Base-by-base conservation (phyloP, 1,140 invertebrate genomes). In the Berghia stephanieae region DNA sequence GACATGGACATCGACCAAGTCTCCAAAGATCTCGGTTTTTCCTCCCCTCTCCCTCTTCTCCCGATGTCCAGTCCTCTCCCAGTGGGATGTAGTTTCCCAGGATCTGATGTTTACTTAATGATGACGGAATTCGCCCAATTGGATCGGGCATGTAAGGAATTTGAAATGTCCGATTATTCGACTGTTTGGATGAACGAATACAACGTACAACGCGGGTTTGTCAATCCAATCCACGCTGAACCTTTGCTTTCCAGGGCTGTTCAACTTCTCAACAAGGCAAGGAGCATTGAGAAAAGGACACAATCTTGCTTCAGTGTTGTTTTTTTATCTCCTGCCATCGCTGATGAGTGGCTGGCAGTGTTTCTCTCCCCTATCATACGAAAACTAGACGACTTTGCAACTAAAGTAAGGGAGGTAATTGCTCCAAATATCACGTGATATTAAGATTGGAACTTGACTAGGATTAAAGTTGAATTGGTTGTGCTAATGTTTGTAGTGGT, bases 101-200 rank as follows among this genome's bases (percentile, higher is more conserved):
- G 86, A 2, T 81, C 81, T 68, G 77, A 77, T 44, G 80, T 86
- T 3, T 86, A 86, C 70, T 80, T 72, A 18, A 63, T 79, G 34
- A 83, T 84, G 79, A 49, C 85, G 21, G 81, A 84, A 34, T 80
- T 83, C 69, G 77, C 84, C 24, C 81, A 80, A 10, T 40, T 83
- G 27, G 83, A 85, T 43, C 72, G 81, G 24, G 76, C 81, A 34
- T 86, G 82, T 82, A 82, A 84, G 43, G 81, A 84, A 67, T 42
- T 10, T 38, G 52, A 13, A 34, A 3, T 75, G 21, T 60, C 34
- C 3, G 16, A 1, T 73, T 42, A 0, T 16, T 67, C n/a, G 66
- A 18, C 49, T 69, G 81, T 83, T 3, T 86, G 84, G 83, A 85
- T 86, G 83, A 84, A 86, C 74, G 84, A 86, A 0, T 88, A 85